Base-by-base conservation (phyloP, 2,113 vertebrate genomes). In the Narcine bancroftii region DNA sequence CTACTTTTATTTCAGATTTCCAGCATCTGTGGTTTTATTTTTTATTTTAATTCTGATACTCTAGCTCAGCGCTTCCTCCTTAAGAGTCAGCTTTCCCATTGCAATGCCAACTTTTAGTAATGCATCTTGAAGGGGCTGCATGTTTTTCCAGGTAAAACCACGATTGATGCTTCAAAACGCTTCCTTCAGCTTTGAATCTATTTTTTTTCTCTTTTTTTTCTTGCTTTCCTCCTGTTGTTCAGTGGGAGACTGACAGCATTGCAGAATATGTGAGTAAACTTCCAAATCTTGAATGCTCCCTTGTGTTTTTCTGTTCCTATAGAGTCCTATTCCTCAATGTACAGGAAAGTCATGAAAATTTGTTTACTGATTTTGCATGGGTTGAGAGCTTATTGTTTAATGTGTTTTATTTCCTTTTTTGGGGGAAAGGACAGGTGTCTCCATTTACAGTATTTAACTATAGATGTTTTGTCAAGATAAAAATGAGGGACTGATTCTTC, bases 211-310 rank as follows among this genome's bases (percentile, higher is more conserved):
- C 45, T 39, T 69, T 42, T 91, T 29, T 91, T 26, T 71, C 65
- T 91, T 91, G 89, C 89, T 65, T 69, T 91, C 60, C 89, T 91
- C 81, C 89, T 71, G 65, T 91, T 91, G 42, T 95, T 96, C 97
- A 99, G 99, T 99, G 98, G 98, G 99, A 99, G 97, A 99, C 94
- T 95, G 99, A 99, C 95, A 97, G 99, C 95, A 99, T 97, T 81
- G 98, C 98, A 92, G 98, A 99, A 97, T 99, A 99, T 77, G 99
- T 99, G 95, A 99, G 99, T 97, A 96, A 93, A 60, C 5, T 33
- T 47, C 79, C 29, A 53, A 11, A 29, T 83, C 50, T 47, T 33
- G 45, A 56, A 29, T 50, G 21, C 26, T 56, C 0, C 15, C 81
- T 79, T 29, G 21, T 47, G 76, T 79, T 87, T n/a, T 87, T 36